phyloP scores from a whole-genome alignment of 1,140 invertebrate species.

The Eurosta solidaginis region DNA sequence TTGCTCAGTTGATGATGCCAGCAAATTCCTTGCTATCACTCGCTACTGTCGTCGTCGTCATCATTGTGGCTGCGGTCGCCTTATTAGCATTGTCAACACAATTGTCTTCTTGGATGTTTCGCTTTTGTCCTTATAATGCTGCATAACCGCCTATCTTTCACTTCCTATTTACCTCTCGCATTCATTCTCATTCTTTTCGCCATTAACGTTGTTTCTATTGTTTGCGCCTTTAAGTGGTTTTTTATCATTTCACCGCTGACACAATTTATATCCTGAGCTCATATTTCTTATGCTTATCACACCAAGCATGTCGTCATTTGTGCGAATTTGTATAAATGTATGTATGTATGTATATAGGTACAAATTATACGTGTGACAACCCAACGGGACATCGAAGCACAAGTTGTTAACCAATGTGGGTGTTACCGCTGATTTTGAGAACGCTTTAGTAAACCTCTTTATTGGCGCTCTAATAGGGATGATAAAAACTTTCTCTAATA shows the following conservation, averaged over 20 bases:
- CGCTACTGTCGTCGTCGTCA: background rate
- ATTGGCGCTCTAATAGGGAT: no score
- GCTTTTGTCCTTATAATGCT: background rate
- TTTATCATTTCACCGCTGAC: slow-evolving; percentile 59
- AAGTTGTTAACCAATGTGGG: no score
- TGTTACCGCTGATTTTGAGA: no score
- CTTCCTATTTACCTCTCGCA: background rate
- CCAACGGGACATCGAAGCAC: no score
- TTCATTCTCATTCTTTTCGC: background rate
- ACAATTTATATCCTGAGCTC: slow-evolving; percentile 60
- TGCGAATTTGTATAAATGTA: slow-evolving; percentile 24
- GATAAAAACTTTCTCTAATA: no score
- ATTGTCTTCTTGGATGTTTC: slow-evolving; percentile 13
- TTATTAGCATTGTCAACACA: slow-evolving; percentile 26
- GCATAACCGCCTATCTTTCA: background rate
- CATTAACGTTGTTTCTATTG: background rate
- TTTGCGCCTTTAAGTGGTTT: slow-evolving; percentile 53
- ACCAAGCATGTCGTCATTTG: slow-evolving; percentile 34
- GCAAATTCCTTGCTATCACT: no score
- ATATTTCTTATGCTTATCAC: slow-evolving; percentile 59
- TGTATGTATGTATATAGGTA: no score
- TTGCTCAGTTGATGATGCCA: background rate
- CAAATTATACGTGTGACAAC: no score
- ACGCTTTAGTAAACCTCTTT: no score
- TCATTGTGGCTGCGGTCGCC: background rate